These are phyloP conservation scores for Drosophila barbarae DNA, from an alignment of 2,888 invertebrate genomes.

Conservation along the genomic window DNA sequence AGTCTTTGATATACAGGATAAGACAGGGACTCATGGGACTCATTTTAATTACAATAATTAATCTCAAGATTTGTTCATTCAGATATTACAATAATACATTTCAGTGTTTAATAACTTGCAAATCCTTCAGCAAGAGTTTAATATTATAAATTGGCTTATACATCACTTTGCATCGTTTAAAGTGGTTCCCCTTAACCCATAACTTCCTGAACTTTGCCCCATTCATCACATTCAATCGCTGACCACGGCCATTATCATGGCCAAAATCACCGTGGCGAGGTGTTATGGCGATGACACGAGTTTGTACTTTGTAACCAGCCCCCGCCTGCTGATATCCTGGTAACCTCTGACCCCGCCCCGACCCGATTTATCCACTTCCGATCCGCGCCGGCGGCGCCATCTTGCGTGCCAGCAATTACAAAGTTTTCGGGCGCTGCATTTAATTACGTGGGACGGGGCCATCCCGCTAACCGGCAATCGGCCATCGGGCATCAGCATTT, in stretches of 20 bases:
- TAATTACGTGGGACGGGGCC: conserved; percentile 55
- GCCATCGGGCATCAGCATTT: conserved; percentile 42
- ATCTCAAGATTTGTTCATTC: not conserved
- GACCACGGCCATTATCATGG: conserved; percentile 13
- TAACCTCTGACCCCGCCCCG: not conserved
- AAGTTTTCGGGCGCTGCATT: conserved; percentile 68
- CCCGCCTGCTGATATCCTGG: no score
- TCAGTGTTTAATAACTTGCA: no score
- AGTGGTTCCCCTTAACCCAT: conserved; percentile 4
- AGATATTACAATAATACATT: not conserved
- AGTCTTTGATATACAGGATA: not conserved
- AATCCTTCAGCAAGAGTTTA: not conserved
- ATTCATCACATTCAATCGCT: conserved; percentile 15
- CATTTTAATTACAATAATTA: not conserved
- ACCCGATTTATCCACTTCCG: conserved; percentile 1
- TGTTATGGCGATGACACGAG: conserved; percentile 19
- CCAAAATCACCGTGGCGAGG: conserved; percentile 4
- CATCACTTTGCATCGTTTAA: not conserved
- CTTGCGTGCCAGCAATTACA: conserved; percentile 68
- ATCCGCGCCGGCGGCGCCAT: conserved; percentile 58
- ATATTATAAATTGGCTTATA: not conserved
- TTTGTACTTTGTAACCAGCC: conserved; percentile 18
- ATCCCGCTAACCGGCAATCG: conserved; percentile 12
- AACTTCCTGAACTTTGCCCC: conserved; percentile 1
- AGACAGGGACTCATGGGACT: not conserved